Conservation (phyloP, 1,140 invertebrate genomes). For the Drosophila pseudoananassae region DNA sequence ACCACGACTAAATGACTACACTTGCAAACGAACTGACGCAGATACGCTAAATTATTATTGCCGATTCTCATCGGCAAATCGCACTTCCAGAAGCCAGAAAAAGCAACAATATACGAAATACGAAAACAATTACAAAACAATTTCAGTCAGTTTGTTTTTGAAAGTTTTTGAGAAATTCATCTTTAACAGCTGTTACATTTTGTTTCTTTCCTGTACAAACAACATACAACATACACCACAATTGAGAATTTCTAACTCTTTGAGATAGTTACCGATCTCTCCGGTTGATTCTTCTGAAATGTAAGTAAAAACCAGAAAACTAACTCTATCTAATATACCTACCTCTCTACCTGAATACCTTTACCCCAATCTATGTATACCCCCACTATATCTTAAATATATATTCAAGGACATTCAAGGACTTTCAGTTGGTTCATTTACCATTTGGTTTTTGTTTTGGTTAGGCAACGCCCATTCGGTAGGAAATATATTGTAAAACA, state of each 20-base stretch:
- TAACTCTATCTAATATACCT: slow-evolving; percentile 20
- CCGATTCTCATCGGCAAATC: slow-evolving; percentile 47
- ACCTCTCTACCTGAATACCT: slow-evolving; percentile 34
- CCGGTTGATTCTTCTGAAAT: slow-evolving; percentile 78
- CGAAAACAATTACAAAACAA: slow-evolving; percentile 4
- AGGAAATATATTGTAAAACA: slow-evolving; percentile 51
- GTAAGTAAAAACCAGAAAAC: slow-evolving; percentile 68
- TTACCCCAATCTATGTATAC: slow-evolving; percentile 10
- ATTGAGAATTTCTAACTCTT: slow-evolving; percentile 76
- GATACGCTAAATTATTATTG: slow-evolving; percentile 58
- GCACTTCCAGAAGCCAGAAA: slow-evolving; percentile 14
- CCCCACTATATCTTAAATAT: slow-evolving; percentile 12
- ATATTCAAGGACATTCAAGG: slow-evolving; percentile 17
- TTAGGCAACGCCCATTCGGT: slow-evolving; percentile 22
- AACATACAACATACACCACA: slow-evolving; percentile 62
- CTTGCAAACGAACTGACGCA: slow-evolving; percentile 60
- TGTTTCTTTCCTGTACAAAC: slow-evolving; percentile 73
- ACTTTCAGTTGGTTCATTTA: slow-evolving; percentile 37
- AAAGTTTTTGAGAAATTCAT: slow-evolving; percentile 59
- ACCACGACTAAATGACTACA: slow-evolving; percentile 19
- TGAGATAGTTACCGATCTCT: slow-evolving; percentile 70
- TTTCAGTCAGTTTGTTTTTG: slow-evolving; percentile 56
- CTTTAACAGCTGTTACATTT: slow-evolving; percentile 74
- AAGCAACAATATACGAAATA: slow-evolving; percentile 3
- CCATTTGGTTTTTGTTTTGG: slow-evolving; percentile 24